Evolutionary conservation across 2,797 vertebrate genomes (phyloP).

Genomic region (Falco biarmicus): DNA sequence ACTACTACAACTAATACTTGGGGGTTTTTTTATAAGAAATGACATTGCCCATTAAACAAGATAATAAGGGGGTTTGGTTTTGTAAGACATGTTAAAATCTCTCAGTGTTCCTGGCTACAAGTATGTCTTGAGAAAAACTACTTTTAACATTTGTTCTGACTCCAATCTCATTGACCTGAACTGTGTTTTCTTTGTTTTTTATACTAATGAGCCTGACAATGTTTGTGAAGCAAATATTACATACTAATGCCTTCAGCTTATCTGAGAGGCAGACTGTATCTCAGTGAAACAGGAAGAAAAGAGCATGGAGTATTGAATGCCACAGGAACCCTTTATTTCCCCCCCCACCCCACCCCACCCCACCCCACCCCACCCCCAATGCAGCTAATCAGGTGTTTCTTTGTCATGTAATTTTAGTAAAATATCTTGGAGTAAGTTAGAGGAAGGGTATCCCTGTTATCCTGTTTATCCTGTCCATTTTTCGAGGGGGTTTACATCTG

Average conservation of each 20-base stretch:
- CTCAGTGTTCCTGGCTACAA: background rate
- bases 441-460: slow-evolving; percentile 12
- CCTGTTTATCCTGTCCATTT: slow-evolving; percentile 44
- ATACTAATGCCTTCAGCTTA: slow-evolving; percentile 3
- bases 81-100: background rate
- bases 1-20: background rate
- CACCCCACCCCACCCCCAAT: background rate
- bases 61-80: background rate
- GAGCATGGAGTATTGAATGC: background rate
- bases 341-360: background rate
- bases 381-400: slow-evolving; percentile 20
- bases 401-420: slow-evolving; percentile 42
- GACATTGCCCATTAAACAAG: slow-evolving; percentile 10
- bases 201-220: slow-evolving; percentile 13
- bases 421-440: slow-evolving; percentile 19
- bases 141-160: slow-evolving; percentile 2
- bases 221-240: background rate
- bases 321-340: slow-evolving; percentile 8
- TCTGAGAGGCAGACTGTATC: background rate
- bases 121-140: background rate
- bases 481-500: slow-evolving; percentile 12
- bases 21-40: slow-evolving; percentile 9
- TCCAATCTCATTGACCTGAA: background rate
- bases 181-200: background rate
- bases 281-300: slow-evolving; percentile 14